Percentiles rank a stretch among this genome's conserved stretches.
Conservation (phyloP, 2,113 vertebrate genomes). For the Phalacrocorax brasilianus region DNA sequence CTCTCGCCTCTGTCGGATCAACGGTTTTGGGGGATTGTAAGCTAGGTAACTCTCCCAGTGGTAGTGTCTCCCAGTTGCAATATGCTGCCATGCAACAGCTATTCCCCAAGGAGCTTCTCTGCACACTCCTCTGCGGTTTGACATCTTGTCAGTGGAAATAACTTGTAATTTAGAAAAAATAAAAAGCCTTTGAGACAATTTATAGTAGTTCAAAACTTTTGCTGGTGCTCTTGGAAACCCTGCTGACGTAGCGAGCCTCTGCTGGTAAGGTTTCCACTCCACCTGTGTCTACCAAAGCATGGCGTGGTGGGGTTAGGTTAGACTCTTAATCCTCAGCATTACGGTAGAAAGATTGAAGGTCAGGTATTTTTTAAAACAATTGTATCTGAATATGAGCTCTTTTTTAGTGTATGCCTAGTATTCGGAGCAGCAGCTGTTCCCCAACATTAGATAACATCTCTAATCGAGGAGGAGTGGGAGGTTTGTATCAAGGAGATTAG, state of each 20-base stretch:
- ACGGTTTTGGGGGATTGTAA: background rate
- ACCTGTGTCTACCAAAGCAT: background rate
- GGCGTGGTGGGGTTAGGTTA: background rate
- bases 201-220: background rate
- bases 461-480: background rate
- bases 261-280: background rate
- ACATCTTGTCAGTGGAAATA: background rate
- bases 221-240: background rate
- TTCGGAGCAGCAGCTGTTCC: background rate
- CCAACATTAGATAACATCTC: background rate
- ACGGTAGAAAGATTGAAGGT: background rate
- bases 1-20: background rate
- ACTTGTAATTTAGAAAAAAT: background rate
- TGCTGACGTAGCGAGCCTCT: background rate
- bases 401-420: background rate
- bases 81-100: rapidly evolving
- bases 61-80: background rate
- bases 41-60: rapidly evolving
- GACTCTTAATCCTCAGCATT: background rate
- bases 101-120: background rate
- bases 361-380: background rate
- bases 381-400: background rate
- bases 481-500: background rate
- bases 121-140: background rate
- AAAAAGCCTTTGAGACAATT: background rate